phyloP scores from a whole-genome alignment of 2,797 vertebrate species.

The Rhynchotus rufescens region DNA sequence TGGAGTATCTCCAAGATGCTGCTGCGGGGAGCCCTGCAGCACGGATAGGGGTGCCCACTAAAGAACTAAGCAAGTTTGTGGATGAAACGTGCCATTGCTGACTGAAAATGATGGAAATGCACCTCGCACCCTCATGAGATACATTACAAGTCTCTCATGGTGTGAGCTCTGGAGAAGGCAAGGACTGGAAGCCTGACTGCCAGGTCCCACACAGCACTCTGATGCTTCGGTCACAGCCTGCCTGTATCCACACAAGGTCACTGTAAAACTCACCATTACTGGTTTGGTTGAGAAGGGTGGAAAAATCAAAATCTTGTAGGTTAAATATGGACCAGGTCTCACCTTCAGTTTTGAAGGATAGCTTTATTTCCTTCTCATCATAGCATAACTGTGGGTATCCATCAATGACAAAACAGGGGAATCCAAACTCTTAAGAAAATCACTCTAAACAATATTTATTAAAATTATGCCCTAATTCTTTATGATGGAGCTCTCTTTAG shows the following conservation, averaged over 20 bases:
- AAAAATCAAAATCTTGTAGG: background rate
- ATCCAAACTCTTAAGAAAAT: background rate
- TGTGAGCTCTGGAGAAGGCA: background rate
- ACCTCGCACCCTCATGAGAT: fast-evolving
- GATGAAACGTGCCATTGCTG: background rate
- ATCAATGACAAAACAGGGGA: background rate
- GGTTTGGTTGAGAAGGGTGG: background rate
- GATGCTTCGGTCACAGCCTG: background rate
- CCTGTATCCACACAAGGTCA: background rate
- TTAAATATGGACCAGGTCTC: background rate
- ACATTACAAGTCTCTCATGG: background rate
- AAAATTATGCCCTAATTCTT: conserved; percentile 13
- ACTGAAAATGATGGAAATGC: background rate
- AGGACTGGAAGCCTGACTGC: background rate
- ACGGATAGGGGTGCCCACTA: background rate
- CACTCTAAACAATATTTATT: background rate
- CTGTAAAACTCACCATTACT: background rate
- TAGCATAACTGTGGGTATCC: background rate
- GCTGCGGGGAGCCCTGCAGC: background rate
- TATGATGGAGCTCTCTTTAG: background rate
- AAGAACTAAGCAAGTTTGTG: background rate
- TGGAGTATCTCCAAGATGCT: background rate
- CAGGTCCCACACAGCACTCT: background rate
- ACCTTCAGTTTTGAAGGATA: background rate
- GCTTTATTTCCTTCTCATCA: background rate